A percentile compares a stretch with the other conserved stretches of the same genome.
Conservation (phyloP, 1,140 invertebrate genomes). For the Orius laevigatus region DNA sequence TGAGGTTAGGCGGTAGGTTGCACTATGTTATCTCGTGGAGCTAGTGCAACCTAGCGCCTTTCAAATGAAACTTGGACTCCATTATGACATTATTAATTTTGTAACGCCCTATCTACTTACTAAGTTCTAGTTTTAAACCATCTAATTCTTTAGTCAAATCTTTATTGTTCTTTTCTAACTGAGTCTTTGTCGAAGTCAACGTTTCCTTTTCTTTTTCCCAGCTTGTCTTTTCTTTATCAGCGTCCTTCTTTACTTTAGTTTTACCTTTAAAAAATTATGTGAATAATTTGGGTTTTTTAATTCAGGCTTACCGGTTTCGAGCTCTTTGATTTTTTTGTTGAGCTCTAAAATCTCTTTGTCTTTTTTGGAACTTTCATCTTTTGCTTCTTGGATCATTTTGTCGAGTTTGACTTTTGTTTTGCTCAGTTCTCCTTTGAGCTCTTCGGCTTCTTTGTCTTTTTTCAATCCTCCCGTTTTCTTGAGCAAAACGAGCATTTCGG, state of each 20-base stretch:
- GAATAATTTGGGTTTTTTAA: not conserved
- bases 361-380: conserved; percentile 32
- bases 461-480: conserved; percentile 34
- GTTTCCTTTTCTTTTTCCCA: conserved; percentile 20
- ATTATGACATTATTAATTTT: not conserved
- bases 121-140: conserved; percentile 30
- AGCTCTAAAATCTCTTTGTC: conserved; percentile 31
- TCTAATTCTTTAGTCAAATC: conserved; percentile 30
- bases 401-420: conserved; percentile 31
- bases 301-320: conserved; percentile 16
- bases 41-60: too few relatives aligned
- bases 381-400: conserved; percentile 30
- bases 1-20: too few relatives aligned
- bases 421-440: conserved; percentile 27
- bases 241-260: conserved; percentile 18
- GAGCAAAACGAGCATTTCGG: conserved; percentile 42
- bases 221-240: conserved; percentile 15
- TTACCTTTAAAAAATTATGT: conserved; percentile 16
- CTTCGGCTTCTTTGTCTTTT: conserved; percentile 20
- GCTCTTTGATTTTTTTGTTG: conserved; percentile 17
- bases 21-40: too few relatives aligned
- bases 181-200: conserved; percentile 20
- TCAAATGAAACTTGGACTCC: too few relatives aligned
- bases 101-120: conserved; percentile 14
- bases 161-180: conserved; percentile 28